A percentile compares a stretch with the other conserved stretches of the same genome.
These are phyloP conservation scores for Cephus spinipes DNA, from an alignment of 2,888 invertebrate species.

Conservation along the genomic window DNA sequence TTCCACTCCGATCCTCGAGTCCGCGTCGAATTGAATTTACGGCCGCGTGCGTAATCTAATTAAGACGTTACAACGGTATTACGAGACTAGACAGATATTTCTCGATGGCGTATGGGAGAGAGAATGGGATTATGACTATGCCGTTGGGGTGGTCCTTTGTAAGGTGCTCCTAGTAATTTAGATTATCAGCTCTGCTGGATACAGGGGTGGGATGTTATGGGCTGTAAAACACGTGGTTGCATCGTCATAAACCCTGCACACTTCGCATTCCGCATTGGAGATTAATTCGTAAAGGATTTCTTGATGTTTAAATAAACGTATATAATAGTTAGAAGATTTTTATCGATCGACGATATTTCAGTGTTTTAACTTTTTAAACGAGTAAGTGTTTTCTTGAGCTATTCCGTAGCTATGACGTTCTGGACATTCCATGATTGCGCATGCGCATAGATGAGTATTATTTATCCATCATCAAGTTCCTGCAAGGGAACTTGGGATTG, in stretches of 20 bases:
- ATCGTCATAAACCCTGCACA: slow-evolving; percentile 10
- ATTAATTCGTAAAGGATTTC: not conserved
- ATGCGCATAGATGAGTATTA: not conserved
- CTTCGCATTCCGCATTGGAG: not conserved
- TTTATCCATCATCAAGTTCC: not conserved
- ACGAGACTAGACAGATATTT: slow-evolving; percentile 12
- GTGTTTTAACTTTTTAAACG: not conserved
- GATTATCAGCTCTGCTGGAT: slow-evolving; percentile 34
- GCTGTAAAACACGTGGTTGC: slow-evolving; percentile 26
- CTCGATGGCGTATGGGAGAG: slow-evolving; percentile 5
- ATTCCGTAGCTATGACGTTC: not conserved
- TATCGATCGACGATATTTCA: not conserved
- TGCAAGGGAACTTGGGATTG: not conserved
- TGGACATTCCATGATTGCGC: not conserved
- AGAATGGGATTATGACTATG: slow-evolving; percentile 5
- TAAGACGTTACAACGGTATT: slow-evolving; percentile 28
- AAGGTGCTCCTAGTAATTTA: slow-evolving; percentile 36
- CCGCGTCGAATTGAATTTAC: slow-evolving; percentile 32
- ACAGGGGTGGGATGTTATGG: slow-evolving; percentile 28
- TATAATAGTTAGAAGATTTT: not conserved
- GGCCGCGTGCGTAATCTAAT: slow-evolving; percentile 30
- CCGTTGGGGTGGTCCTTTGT: slow-evolving; percentile 23
- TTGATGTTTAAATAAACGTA: not conserved
- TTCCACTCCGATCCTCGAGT: slow-evolving; percentile 2
- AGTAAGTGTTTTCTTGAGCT: not conserved